A percentile compares a stretch with the other conserved stretches of the same genome.
phyloP scores from a whole-genome alignment of 2,113 vertebrate genomes.

The Lota lota region DNA sequence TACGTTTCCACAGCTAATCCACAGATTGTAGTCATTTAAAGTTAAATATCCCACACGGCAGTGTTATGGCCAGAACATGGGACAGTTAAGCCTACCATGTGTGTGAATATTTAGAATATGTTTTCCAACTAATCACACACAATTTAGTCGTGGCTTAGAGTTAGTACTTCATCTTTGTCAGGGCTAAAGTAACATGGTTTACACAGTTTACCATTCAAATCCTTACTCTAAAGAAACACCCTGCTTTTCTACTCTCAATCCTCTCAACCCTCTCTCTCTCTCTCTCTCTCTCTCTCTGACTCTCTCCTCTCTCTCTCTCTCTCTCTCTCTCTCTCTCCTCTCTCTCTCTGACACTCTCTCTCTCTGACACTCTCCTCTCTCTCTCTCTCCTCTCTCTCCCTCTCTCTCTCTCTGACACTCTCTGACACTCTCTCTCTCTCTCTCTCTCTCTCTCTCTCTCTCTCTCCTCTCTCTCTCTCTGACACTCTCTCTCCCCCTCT shows the following conservation, averaged over 20 bases:
- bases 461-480: no score
- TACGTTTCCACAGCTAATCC: slow-evolving; percentile 19
- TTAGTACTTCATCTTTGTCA: slow-evolving; percentile 24
- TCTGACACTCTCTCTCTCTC: no score
- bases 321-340: no score
- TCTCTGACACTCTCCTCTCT: no score
- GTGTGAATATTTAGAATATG: slow-evolving; percentile 22
- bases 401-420: no score
- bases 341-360: no score
- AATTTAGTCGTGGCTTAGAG: slow-evolving; percentile 17
- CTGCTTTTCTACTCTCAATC: no score
- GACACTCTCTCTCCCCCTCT: no score
- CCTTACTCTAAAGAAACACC: neutral
- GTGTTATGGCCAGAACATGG: neutral
- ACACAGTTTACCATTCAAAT: slow-evolving; percentile 12
- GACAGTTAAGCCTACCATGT: slow-evolving; percentile 15
- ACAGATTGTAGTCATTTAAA: slow-evolving; percentile 24
- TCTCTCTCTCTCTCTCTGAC: no score
- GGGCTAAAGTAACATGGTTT: slow-evolving; percentile 4
- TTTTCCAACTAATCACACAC: slow-evolving; percentile 31
- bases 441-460: no score
- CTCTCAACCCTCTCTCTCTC: neutral
- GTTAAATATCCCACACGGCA: slow-evolving; percentile 11
- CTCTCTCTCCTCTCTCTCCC: no score
- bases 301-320: no score